These are phyloP conservation scores for Achlya flavicornis DNA, from an alignment of 2,888 invertebrate species.

Conservation along the genomic window DNA sequence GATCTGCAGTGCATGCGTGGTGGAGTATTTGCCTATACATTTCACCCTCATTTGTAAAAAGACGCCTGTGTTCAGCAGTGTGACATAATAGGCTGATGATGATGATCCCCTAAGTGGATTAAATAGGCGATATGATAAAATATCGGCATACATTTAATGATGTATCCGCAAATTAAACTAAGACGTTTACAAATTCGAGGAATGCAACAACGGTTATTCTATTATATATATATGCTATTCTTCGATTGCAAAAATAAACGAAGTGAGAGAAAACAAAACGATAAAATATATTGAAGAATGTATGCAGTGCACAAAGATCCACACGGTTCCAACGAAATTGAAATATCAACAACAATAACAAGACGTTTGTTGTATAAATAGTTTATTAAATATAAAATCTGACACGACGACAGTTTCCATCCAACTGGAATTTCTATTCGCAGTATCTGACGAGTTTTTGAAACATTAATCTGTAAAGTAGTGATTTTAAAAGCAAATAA, in stretches of 20 bases:
- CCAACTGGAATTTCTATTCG: conserved; percentile 2
- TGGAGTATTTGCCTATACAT: no score
- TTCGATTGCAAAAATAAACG: not conserved
- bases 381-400: not conserved
- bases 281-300: not conserved
- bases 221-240: no score
- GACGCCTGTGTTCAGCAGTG: no score
- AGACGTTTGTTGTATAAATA: not conserved
- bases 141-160: no score
- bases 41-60: no score
- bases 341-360: not conserved
- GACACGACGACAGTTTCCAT: not conserved
- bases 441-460: not conserved
- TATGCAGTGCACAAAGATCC: not conserved
- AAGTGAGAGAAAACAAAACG: not conserved
- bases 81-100: no score
- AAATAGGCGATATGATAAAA: no score
- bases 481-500: conserved; percentile 12
- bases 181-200: no score
- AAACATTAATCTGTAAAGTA: not conserved
- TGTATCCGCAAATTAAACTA: no score
- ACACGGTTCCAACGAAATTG: not conserved
- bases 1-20: no score
- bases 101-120: no score
- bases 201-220: no score